These are phyloP conservation scores for Tetragnatha montana DNA, from an alignment of 2,888 invertebrate genomes.

Conservation along the genomic window DNA sequence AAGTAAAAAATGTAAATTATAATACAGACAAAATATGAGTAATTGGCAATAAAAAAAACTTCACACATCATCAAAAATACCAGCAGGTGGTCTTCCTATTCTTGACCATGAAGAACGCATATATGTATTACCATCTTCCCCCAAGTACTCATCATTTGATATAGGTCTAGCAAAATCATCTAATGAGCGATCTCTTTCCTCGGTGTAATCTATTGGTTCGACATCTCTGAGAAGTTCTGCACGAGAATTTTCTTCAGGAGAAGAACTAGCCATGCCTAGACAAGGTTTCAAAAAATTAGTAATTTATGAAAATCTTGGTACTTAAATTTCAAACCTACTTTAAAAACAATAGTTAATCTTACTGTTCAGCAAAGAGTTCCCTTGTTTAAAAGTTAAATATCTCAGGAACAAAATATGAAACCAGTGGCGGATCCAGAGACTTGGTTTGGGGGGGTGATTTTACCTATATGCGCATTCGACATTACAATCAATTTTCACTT, in stretches of 20 bases:
- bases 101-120: constrained; percentile 58
- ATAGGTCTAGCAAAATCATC: constrained; percentile 26
- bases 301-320: background rate
- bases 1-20: background rate
- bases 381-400: too few species aligned
- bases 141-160: constrained; percentile 39
- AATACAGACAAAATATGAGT: background rate
- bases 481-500: too few species aligned
- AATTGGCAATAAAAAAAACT: constrained; percentile 32
- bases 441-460: too few species aligned
- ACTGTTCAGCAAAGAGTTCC: too few species aligned
- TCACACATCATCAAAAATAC: constrained; percentile 71
- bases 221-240: constrained; percentile 80
- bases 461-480: too few species aligned
- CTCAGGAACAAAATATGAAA: too few species aligned
- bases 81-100: constrained; percentile 66
- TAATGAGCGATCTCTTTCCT: constrained; percentile 69
- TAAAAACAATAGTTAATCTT: too few species aligned
- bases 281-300: background rate
- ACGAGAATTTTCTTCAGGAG: constrained; percentile 70
- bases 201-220: constrained; percentile 79
- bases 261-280: constrained; percentile 49
- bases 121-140: constrained; percentile 46
- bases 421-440: too few species aligned
- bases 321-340: background rate